phyloP scores from a whole-genome alignment of 2,888 invertebrate genomes.

The Acanthosepion pharaonis region DNA sequence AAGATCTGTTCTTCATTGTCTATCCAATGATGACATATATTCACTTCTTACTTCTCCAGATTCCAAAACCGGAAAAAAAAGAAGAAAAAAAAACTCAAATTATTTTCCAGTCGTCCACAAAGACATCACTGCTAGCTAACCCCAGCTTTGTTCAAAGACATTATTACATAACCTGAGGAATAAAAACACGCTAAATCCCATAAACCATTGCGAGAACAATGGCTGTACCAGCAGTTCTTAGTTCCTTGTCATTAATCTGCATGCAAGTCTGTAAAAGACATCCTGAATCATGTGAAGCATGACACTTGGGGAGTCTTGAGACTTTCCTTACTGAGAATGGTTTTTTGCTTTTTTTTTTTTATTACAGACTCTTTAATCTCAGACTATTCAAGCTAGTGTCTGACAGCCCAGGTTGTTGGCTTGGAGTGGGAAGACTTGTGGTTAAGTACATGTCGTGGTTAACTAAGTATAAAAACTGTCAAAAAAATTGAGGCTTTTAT shows the following conservation, averaged over 20 bases:
- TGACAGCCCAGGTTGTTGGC: no score
- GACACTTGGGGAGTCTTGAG: neutral
- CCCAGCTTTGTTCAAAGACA: neutral
- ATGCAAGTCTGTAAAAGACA: neutral
- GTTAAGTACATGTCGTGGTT: no score
- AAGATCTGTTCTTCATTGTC: neutral
- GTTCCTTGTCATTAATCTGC: neutral
- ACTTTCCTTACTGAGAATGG: neutral
- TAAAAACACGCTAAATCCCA: neutral
- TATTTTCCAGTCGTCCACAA: neutral
- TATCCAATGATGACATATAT: constrained; percentile 5
- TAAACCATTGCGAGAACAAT: neutral
- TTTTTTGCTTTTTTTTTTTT: neutral
- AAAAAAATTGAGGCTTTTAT: no score
- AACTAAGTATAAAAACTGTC: no score
- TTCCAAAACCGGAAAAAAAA: neutral
- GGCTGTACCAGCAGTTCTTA: neutral
- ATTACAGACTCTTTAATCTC: no score
- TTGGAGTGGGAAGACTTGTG: no score
- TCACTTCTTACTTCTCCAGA: neutral
- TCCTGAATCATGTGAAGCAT: neutral
- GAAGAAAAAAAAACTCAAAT: neutral
- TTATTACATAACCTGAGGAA: neutral
- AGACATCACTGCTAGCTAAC: no score
- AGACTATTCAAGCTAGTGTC: no score